Percentiles rank a stretch among this genome's conserved stretches.
Conservation (phyloP, 2,888 invertebrate genomes). For the Pandemis cinnamomeana region DNA sequence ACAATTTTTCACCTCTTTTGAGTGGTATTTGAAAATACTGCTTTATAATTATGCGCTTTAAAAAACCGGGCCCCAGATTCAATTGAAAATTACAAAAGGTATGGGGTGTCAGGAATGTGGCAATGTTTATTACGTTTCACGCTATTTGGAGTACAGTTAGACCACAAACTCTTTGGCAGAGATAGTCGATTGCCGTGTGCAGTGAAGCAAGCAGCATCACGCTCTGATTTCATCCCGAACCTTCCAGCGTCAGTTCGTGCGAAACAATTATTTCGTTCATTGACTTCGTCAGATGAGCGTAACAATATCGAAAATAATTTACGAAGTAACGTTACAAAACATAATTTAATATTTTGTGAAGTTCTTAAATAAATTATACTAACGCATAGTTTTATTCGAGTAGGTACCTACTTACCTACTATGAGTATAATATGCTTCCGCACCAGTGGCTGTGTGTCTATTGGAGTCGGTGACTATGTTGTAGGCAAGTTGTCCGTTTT, state of each 20-base stretch:
- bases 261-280: constrained; percentile 38
- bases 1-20: too few species aligned
- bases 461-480: too few species aligned
- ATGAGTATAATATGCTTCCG: too few species aligned
- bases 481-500: too few species aligned
- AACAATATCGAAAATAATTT: constrained; percentile 13
- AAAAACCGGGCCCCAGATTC: too few species aligned
- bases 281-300: constrained; percentile 20
- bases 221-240: constrained; percentile 46
- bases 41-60: too few species aligned
- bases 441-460: too few species aligned
- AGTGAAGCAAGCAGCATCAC: constrained; percentile 36
- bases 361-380: too few species aligned
- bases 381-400: too few species aligned
- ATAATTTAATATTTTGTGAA: background rate
- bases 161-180: background rate
- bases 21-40: too few species aligned
- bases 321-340: background rate
- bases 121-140: background rate
- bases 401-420: too few species aligned
- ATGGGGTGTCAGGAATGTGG: background rate
- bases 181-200: constrained; percentile 13
- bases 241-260: constrained; percentile 30
- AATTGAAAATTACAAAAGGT: too few species aligned
- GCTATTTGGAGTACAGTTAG: constrained; percentile 1